Base-by-base conservation (phyloP, 2,113 vertebrate genomes). In the Sprattus sprattus region DNA sequence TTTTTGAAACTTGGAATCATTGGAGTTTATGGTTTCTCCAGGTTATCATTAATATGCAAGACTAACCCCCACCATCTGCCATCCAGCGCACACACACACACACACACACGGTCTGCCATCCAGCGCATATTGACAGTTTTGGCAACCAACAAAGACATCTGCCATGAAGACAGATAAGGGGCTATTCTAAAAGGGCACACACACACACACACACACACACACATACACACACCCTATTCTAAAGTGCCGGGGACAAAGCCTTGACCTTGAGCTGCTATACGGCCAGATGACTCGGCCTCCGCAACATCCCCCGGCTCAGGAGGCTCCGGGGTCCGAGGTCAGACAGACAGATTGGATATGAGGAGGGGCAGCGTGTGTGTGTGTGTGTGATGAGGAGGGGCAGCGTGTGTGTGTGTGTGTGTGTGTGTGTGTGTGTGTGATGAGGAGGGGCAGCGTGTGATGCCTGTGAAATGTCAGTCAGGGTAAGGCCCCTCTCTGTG, bases 391-490 rank as follows among this genome's bases (percentile, higher is more conserved):
- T 8, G 57, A 64, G 44, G 3, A 16, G 81, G 82, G 83, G 78
- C 25, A 60, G 87, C 45, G 8, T 82, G 20, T 49, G 81, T 39
- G 39, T 39, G 39, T 39, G 39, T 39, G 39, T 39, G 39, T 39
- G 39, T 39, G 39, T 39, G 39, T 39, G 39, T 39, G 39, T 39
- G 39, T 1, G 39, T 39, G 39, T 39, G 39, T 39, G n/a, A n/a
- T 8, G 57, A 64, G 44, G 3, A 16, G 81, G 82, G 83, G 78
- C 25, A 60, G 87, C 45, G 8, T 82, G 20, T 49, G 81, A 49
- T 83, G 80, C 88, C 89, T 90, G 90, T 44, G 60, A 88, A 88
- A 86, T 80, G 84, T 91, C 90, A 87, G 75, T 85, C 64, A 88
- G 82, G 85, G 80, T 75, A 52, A 81, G 45, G 45, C n/a, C 49